These are phyloP conservation scores for Drosophila melanogaster DNA, from an alignment of 1,140 invertebrate genomes.

Conservation along the genomic window Release_6_plus_ISO1_MT NT_037436.4:6723001-6723500, in stretches of 20 bases:
- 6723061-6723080: constrained; percentile 81
- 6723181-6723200: constrained; percentile 37
- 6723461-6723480: constrained; percentile 41
- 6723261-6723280: constrained; percentile 72
- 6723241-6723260: constrained; percentile 79
- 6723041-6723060: constrained; percentile 60
- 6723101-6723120: constrained; percentile 77
- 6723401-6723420: not conserved
- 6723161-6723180: constrained; percentile 52
- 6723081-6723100: constrained; percentile 81
- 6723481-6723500: constrained; percentile 20
- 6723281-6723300: constrained; percentile 74
- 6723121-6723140: constrained; percentile 35
- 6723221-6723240: constrained; percentile 78
- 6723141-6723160: constrained; percentile 5
- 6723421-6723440: constrained; percentile 54
- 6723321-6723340: constrained; percentile 38
- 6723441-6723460: constrained; percentile 60
- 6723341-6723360: constrained; percentile 3
- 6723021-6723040: constrained; percentile 31
- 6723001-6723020: constrained; percentile 70
- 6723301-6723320: not conserved
- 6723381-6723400: constrained; percentile 10
- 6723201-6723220: constrained; percentile 72
- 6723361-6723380: constrained; percentile 62